Conservation (phyloP, 2,797 vertebrate genomes). For the Trematomus bernacchii region DNA sequence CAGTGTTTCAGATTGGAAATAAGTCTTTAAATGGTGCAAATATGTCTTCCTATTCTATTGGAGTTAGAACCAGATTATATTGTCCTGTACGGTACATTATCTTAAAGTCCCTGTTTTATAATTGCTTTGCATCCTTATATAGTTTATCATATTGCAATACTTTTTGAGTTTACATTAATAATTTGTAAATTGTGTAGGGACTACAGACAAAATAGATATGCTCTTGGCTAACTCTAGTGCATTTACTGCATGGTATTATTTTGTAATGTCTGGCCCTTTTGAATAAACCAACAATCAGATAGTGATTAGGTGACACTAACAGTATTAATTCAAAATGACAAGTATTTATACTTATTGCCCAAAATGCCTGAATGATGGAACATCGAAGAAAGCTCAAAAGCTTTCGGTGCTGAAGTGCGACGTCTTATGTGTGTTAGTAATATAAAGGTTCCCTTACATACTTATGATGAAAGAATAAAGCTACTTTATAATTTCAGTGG, state of each 20-base stretch:
- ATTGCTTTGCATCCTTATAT: neutral
- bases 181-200: neutral
- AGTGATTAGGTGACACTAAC: neutral
- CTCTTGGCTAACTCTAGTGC: no score
- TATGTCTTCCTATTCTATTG: neutral
- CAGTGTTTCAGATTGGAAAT: constrained; percentile 36
- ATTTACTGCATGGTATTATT: neutral
- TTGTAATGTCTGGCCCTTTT: neutral
- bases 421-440: neutral
- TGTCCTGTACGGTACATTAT: no score
- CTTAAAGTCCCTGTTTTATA: neutral
- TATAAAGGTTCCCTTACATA: neutral
- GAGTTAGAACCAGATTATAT: neutral
- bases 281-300: neutral
- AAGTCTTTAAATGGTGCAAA: neutral
- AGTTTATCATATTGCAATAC: no score
- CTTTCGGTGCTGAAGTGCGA: neutral
- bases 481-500: neutral
- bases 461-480: neutral
- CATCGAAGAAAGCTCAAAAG: neutral
- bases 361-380: neutral
- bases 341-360: neutral
- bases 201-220: no score
- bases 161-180: no score
- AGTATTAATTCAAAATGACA: neutral